Base-by-base conservation (phyloP, 2,888 invertebrate genomes). In the Ophion slaviceki region DNA sequence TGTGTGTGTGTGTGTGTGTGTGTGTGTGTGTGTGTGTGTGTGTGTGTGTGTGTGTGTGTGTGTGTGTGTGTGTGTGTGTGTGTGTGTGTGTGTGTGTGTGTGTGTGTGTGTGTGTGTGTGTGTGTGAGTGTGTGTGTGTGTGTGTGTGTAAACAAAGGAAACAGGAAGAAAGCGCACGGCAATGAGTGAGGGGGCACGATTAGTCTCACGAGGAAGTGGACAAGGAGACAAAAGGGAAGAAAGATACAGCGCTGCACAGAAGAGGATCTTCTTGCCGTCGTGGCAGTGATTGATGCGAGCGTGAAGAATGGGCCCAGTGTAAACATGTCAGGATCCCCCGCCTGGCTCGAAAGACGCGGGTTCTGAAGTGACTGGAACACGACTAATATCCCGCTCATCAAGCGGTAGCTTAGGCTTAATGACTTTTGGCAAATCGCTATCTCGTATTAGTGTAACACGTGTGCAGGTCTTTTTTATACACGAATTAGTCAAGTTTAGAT, bases 201-300 rank as follows among this genome's bases (percentile, higher is more conserved):
- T 57, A 47, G 14, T n/a, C 45, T 40, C 62, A 59, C 53, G 47
- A 47, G 62, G 80, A 78, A 78, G 75, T 40, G 70, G 64, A 72
- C 66, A 71, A 59, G 40, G 80, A 67, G 82, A 8, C 20, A 86
- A 47, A 80, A 78, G 61, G 67, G 78, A 36, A 74, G 40, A 74
- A 77, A 68, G 82, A 72, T 78, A 81, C 80, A 86, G 72, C 68
- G 70, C 45, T 71, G 72, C 74, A 57, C 6, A 28, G 82, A 84
- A 82, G 86, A 87, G 88, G 82, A 86, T 82, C 79, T 82, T 87
- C 89, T 88, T 89, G 85, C 90, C 90, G 53, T 17, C 53, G 91
- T 90, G 90, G 90, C 87, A 90, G 91, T 93, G 93, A 93, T 93
- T 93, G 92, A 93, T 93, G 93, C 87, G 89, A 88, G 89, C 88